These are phyloP conservation scores for Polypedilum pembai DNA, from an alignment of 1,140 invertebrate species.

Conservation along the genomic window DNA sequence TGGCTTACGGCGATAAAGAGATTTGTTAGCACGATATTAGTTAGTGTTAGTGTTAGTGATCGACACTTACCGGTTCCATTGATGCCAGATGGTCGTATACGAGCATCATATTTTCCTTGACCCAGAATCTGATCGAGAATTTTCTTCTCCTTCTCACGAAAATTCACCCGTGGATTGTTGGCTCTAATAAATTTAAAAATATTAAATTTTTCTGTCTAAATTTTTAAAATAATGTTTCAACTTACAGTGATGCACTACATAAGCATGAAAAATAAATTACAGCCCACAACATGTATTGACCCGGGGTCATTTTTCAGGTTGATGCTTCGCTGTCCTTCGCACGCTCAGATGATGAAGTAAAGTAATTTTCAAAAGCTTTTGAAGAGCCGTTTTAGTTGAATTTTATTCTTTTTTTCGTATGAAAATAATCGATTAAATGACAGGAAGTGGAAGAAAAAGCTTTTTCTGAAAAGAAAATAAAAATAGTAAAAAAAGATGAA, in stretches of 20 bases:
- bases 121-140: slow-evolving; percentile 88
- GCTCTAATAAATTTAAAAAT: slow-evolving; percentile 45
- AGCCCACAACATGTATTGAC: slow-evolving; percentile 42
- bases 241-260: slow-evolving; percentile 44
- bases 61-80: slow-evolving; percentile 77
- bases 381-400: neutral
- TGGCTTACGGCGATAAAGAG: slow-evolving; percentile 29
- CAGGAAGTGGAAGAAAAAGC: neutral
- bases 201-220: neutral
- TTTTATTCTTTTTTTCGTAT: neutral
- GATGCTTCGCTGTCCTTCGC: neutral
- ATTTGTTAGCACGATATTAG: too few relatives aligned
- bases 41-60: too few relatives aligned
- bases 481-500: neutral
- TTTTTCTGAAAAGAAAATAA: neutral
- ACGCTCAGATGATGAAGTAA: neutral
- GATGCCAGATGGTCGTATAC: slow-evolving; percentile 84
- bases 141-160: slow-evolving; percentile 87
- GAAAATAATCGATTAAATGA: neutral
- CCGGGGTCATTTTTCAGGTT: slow-evolving; percentile 38
- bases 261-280: slow-evolving; percentile 43
- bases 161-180: slow-evolving; percentile 68
- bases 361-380: neutral
- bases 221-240: slow-evolving; percentile 32
- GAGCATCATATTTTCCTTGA: slow-evolving; percentile 80